These are phyloP conservation scores for Remorina albescens DNA, from an alignment of 2,797 vertebrate genomes.

Conservation along the genomic window DNA sequence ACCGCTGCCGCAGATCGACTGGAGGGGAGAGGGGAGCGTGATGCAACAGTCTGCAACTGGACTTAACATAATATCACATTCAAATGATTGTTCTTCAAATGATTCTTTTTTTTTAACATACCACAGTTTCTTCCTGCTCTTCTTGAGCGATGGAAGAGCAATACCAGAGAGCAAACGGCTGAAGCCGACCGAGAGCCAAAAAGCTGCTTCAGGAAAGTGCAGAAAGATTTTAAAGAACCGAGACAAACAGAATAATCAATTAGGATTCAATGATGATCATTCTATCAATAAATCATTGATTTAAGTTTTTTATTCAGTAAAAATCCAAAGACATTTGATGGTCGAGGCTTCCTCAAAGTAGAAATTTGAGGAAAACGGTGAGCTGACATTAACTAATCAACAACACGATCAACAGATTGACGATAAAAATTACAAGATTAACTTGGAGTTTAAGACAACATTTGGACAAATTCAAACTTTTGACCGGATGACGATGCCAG, in stretches of 20 bases:
- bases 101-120: slow-evolving; percentile 14
- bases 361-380: neutral
- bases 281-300: neutral
- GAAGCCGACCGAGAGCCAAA: neutral
- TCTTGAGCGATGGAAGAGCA: slow-evolving; percentile 18
- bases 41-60: slow-evolving; percentile 64
- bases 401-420: too few species aligned
- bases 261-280: too few species aligned
- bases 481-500: too few species aligned
- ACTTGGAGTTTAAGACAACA: too few species aligned
- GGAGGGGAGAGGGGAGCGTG: slow-evolving; percentile 19
- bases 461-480: too few species aligned
- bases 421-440: too few species aligned
- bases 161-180: neutral
- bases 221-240: neutral
- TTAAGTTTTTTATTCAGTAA: neutral
- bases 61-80: slow-evolving; percentile 33
- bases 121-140: slow-evolving; percentile 2
- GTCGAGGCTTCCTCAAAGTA: neutral
- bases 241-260: neutral
- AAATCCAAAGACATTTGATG: neutral
- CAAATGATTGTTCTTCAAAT: slow-evolving; percentile 13
- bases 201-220: neutral
- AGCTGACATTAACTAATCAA: too few species aligned
- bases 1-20: neutral